Evolutionary conservation across 1,140 invertebrate genomes (phyloP).

Genomic region (Drosophila trapezifrons): DNA sequence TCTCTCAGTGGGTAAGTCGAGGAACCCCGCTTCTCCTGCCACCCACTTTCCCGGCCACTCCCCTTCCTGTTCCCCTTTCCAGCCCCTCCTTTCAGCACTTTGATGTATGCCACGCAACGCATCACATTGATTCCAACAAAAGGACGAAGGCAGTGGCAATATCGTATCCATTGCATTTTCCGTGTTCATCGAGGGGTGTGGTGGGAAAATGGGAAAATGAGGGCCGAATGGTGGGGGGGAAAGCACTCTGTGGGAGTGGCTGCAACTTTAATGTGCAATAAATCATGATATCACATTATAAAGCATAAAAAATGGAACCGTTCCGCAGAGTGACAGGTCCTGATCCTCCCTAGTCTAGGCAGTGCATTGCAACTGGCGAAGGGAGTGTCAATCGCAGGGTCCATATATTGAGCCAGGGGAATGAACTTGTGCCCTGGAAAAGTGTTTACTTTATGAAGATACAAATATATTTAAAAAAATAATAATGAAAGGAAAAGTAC

Average conservation of each 20-base stretch:
- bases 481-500: too few species aligned
- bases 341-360: constrained; percentile 1
- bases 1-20: constrained; percentile 22
- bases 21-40: constrained; percentile 13
- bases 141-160: constrained; percentile 35
- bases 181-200: constrained; percentile 12
- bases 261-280: constrained; percentile 54
- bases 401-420: background rate
- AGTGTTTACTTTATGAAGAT: background rate
- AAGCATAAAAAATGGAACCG: constrained; percentile 29
- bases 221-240: background rate
- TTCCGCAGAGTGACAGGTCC: constrained; percentile 21
- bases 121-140: constrained; percentile 60
- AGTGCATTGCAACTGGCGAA: constrained; percentile 14
- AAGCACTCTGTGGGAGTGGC: constrained; percentile 26
- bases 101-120: constrained; percentile 63
- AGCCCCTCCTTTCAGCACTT: constrained; percentile 16
- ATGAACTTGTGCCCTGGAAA: background rate
- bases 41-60: background rate
- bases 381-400: constrained; percentile 19
- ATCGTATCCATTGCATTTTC: constrained; percentile 54
- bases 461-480: background rate
- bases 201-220: constrained; percentile 7
- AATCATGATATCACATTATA: constrained; percentile 62
- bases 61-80: background rate